phyloP scores from a whole-genome alignment of 1,140 invertebrate species.

The Rhizoglyphus robini region DNA sequence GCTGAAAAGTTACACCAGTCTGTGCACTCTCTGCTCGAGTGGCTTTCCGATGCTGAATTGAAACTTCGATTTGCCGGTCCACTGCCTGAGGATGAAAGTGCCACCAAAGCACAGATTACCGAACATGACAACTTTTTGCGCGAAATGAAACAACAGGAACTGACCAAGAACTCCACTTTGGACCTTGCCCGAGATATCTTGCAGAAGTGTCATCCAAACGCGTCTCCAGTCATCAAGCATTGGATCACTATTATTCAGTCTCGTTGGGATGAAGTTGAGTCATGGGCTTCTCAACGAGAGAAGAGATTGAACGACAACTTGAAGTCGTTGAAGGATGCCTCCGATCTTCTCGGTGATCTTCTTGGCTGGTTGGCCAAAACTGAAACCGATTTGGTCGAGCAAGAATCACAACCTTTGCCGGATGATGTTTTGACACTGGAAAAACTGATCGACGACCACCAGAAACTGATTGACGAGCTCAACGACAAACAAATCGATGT shows the following conservation, averaged over 20 bases:
- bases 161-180: conserved; percentile 71
- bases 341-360: conserved; percentile 72
- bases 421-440: conserved; percentile 74
- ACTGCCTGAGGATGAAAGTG: conserved; percentile 75
- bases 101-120: conserved; percentile 61
- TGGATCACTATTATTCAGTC: conserved; percentile 93
- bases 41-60: conserved; percentile 87
- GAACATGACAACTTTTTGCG: conserved; percentile 71
- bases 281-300: conserved; percentile 48
- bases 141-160: conserved; percentile 65
- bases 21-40: conserved; percentile 82
- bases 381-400: conserved; percentile 61
- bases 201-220: conserved; percentile 80
- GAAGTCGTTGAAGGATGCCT: conserved; percentile 40
- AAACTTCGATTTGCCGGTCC: conserved; percentile 67
- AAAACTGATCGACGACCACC: conserved; percentile 73
- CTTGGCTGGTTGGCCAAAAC: conserved; percentile 74
- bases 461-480: conserved; percentile 79
- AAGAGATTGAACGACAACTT: conserved; percentile 61
- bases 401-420: conserved; percentile 72
- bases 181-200: conserved; percentile 75
- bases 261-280: conserved; percentile 67
- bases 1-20: conserved; percentile 83
- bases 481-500: conserved; percentile 70
- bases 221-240: conserved; percentile 80